These are phyloP conservation scores for Thoracochromis brauschi DNA, from an alignment of 2,113 vertebrate species.

Conservation along the genomic window DNA sequence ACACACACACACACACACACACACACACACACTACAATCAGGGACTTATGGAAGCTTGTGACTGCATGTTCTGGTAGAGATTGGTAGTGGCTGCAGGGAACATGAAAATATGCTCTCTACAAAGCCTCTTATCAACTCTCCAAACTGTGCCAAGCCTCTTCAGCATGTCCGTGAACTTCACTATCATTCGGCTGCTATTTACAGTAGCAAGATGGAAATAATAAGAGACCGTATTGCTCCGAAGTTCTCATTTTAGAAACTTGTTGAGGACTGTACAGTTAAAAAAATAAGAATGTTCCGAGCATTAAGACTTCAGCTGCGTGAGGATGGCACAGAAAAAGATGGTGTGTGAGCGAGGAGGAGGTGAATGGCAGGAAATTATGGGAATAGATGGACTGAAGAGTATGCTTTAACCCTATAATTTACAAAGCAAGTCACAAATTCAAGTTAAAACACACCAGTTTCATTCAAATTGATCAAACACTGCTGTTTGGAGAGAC, in stretches of 20 bases:
- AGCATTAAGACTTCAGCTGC: slow-evolving; percentile 22
- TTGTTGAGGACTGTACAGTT: slow-evolving; percentile 1
- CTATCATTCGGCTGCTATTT: slow-evolving; percentile 21
- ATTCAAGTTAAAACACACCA: neutral
- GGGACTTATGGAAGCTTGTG: neutral
- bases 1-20: rapidly evolving
- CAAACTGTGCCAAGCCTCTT: neutral
- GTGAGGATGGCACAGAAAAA: slow-evolving; percentile 6
- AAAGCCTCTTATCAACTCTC: neutral
- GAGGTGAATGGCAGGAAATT: neutral
- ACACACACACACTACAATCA: slow-evolving; percentile 3
- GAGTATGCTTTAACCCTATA: neutral
- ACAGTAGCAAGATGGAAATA: slow-evolving; percentile 36
- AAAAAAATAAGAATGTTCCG: neutral
- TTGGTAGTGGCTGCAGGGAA: neutral
- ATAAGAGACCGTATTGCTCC: slow-evolving; percentile 55
- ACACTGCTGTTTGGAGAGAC: neutral
- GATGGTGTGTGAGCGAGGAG: neutral
- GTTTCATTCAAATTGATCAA: neutral
- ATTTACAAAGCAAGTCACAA: neutral
- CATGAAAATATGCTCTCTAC: neutral
- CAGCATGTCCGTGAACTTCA: slow-evolving; percentile 2
- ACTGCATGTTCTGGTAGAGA: neutral
- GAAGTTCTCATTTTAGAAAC: slow-evolving; percentile 29
- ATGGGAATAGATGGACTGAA: neutral